Base-by-base conservation (phyloP, 2,888 invertebrate species). In the Aspidapion aeneum region DNA sequence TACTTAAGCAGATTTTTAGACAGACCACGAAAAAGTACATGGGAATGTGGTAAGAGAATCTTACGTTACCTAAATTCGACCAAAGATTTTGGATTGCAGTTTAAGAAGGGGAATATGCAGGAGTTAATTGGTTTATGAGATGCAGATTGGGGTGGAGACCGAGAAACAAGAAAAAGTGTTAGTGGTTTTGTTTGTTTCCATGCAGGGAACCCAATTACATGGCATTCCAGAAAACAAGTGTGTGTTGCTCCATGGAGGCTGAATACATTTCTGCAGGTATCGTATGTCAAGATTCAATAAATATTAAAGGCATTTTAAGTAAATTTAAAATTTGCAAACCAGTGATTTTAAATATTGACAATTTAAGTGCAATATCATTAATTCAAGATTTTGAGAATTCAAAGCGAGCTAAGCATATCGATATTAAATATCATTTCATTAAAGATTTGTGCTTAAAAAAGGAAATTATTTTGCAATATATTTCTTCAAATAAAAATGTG, bases 211-310 rank as follows among this genome's bases (percentile, higher is more conserved):
- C 61, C 61, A 21, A 58, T 67, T 17, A 55, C 59, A 12, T 69
- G 67, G 69, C 61, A 63, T 57, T 48, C 49, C 2, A 60, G 51
- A 48, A 68, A 68, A 21, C 68, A 67, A 61, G 63, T 19, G 50
- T 65, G 65, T 62, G 65, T 12, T 67, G 66, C 7, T 61, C 67
- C 21, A 64, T 64, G 60, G 65, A 68, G 50, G 67, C 64, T 16
- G 67, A 68, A 52, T 67, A 68, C 51, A 59, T 68, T 9, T 59
- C 64, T 17, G 68, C 65, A 9, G 57, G 63, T 54, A 21, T 50
- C 48, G 58, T 63, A 54, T 9, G 12, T 12, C 55, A 54, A 54
- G 55, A 54, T 12, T 17, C 17, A 12, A 17, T 54, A 12, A 54
- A n/a, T 54, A 12, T 60, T 19, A 49, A 49, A 55, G 57, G 18